Evolutionary conservation across 2,888 invertebrate species (phyloP).

Genomic region (Bimastos eiseni): DNA sequence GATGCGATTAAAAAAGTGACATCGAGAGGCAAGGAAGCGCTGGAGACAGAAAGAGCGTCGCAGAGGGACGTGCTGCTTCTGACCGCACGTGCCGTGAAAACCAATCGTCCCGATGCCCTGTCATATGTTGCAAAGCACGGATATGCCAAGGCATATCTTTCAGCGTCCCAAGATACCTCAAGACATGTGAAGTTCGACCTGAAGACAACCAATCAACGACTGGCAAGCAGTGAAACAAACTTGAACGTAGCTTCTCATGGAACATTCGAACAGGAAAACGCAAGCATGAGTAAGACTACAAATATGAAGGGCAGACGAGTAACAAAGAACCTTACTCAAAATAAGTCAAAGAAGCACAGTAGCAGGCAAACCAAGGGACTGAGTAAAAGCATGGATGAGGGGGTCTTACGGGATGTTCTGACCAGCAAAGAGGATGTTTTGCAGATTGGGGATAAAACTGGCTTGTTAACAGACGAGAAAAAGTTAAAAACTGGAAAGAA

Average conservation of each 20-base stretch:
- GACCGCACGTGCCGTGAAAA: background rate
- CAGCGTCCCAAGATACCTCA: background rate
- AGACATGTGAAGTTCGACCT: slow-evolving; percentile 7
- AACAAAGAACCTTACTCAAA: background rate
- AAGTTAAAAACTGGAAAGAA: background rate
- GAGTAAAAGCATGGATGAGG: background rate
- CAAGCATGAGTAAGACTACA: background rate
- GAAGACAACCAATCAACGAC: background rate
- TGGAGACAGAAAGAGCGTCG: background rate
- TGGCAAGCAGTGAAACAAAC: background rate
- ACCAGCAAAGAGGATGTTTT: background rate
- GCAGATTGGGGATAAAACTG: background rate
- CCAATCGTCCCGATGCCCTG: background rate
- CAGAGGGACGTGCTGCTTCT: background rate
- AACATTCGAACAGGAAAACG: background rate
- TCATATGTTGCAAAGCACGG: background rate
- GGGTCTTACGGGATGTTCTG: background rate
- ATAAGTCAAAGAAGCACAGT: background rate
- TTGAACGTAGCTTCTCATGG: background rate
- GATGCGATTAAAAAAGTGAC: background rate
- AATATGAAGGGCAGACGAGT: background rate
- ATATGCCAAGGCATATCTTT: background rate
- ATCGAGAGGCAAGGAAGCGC: background rate
- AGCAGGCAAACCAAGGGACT: background rate
- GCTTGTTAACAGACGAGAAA: background rate